phyloP scores from a whole-genome alignment of 2,888 invertebrate genomes.

The Baccha elongata region DNA sequence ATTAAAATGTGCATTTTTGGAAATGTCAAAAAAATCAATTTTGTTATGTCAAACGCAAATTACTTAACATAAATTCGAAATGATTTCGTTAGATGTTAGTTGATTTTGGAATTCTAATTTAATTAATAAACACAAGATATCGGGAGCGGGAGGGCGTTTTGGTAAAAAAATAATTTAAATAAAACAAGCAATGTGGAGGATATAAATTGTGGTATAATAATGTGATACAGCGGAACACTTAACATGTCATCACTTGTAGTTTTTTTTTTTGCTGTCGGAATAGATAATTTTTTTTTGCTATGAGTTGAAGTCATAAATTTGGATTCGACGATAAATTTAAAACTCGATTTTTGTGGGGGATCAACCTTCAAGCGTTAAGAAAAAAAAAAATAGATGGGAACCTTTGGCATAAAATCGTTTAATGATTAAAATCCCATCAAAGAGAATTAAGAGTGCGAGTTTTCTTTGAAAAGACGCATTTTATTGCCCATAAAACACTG shows the following conservation, averaged over 20 bases:
- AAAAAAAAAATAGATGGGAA: conserved; percentile 42
- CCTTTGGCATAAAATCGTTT: conserved; percentile 56
- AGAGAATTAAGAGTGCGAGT: conserved; percentile 52
- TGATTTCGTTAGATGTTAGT: background rate
- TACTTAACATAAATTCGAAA: conserved; percentile 41
- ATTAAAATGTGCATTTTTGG: conserved; percentile 64
- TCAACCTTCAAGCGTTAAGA: conserved; percentile 40
- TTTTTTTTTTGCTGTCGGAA: conserved; percentile 2
- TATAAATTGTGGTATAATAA: conserved; percentile 63
- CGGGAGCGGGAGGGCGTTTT: background rate
- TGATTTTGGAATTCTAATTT: conserved; percentile 45
- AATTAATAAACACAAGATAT: conserved; percentile 50
- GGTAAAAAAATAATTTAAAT: conserved; percentile 56
- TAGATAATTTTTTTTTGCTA: conserved; percentile 40
- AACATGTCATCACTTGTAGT: conserved; percentile 63
- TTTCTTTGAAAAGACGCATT: conserved; percentile 61
- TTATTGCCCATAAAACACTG: conserved; percentile 64
- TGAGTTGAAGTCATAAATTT: conserved; percentile 49
- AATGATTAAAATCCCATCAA: conserved; percentile 68
- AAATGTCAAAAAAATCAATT: conserved; percentile 64
- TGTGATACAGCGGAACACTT: conserved; percentile 64
- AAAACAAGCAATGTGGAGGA: conserved; percentile 67
- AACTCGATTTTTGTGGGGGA: conserved; percentile 37
- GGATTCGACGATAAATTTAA: conserved; percentile 42
- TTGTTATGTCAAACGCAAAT: conserved; percentile 45